Conservation (phyloP, 2,888 invertebrate species). For the Sarcophaga variegata region DNA sequence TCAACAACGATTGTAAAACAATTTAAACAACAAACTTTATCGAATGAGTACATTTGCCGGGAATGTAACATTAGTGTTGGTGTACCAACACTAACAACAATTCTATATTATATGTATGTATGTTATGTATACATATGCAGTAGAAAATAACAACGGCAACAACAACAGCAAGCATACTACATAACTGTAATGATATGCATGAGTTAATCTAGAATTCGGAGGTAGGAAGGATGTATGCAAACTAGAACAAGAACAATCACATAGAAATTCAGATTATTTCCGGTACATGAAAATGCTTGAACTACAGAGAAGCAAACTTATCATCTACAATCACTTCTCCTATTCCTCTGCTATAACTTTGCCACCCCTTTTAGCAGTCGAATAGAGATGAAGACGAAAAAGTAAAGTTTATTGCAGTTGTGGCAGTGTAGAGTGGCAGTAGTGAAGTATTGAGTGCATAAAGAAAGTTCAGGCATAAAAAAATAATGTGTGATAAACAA, state of each 20-base stretch:
- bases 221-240: constrained; percentile 24
- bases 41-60: background rate
- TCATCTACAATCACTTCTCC: too few relatives aligned
- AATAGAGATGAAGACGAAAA: background rate
- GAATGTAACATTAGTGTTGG: too few relatives aligned
- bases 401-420: background rate
- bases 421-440: background rate
- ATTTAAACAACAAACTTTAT: constrained; percentile 40
- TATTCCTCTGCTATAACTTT: too few relatives aligned
- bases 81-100: too few relatives aligned
- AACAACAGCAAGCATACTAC: background rate
- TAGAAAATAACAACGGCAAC: background rate
- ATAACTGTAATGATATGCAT: constrained; percentile 35
- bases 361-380: background rate
- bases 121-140: background rate
- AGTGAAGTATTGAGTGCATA: background rate
- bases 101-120: background rate
- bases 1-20: constrained; percentile 36
- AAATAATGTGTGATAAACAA: background rate
- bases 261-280: constrained; percentile 24
- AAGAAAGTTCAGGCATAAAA: constrained; percentile 22
- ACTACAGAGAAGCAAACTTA: constrained; percentile 12
- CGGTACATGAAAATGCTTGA: constrained; percentile 15
- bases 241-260: constrained; percentile 11
- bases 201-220: constrained; percentile 35